Base-by-base conservation (phyloP, 2,888 invertebrate genomes). In the Amblyjoppa fuscipennis region DNA sequence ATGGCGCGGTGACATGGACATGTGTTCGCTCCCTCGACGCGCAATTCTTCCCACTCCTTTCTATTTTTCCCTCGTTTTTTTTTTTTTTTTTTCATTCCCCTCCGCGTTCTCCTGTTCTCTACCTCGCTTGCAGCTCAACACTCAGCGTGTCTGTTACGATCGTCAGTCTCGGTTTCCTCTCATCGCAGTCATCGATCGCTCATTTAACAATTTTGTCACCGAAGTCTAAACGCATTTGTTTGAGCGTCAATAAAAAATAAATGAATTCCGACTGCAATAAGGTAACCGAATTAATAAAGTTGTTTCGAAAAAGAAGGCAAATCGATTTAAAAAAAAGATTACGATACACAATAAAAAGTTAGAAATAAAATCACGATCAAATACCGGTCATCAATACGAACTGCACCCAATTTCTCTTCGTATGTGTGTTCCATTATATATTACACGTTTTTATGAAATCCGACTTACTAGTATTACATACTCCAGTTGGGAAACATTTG, bases 1-100 rank as follows among this genome's bases (percentile, higher is more conserved):
- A 91, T 93, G 93, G 90, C 92, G 91, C 92, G 92, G 92, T 94
- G 93, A 94, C 93, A 90, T 89, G 91, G 93, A 93, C 94, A 94
- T 93, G 93, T 94, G 94, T 94, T 94, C 91, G 89, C 85, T 88
- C 87, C 84, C 87, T 84, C 85, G 84, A 78, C 82, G 66, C 41
- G 75, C 85, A 61, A 77, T 61, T 71, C 81, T 75, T 77, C 74
- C 73, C 68, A 34, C 81, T 75, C 79, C 20, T 77, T 87, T 83
- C 87, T 87, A 45, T 82, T 73, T 87, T 84, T 88, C 87, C 89
- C 73, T 87, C 84, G 87, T 85, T 53, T 82, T 73, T 87, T 84
- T 88, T 87, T 89, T 87, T 84, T 87, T 87, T 89, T 87, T 87
- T 83, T 84, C 77, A 74, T 88, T 82, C 88, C 87, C 61, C 85